Percentiles rank a stretch among this genome's conserved stretches.
phyloP scores from a whole-genome alignment of 2,113 vertebrate species.

The Ia io region DNA sequence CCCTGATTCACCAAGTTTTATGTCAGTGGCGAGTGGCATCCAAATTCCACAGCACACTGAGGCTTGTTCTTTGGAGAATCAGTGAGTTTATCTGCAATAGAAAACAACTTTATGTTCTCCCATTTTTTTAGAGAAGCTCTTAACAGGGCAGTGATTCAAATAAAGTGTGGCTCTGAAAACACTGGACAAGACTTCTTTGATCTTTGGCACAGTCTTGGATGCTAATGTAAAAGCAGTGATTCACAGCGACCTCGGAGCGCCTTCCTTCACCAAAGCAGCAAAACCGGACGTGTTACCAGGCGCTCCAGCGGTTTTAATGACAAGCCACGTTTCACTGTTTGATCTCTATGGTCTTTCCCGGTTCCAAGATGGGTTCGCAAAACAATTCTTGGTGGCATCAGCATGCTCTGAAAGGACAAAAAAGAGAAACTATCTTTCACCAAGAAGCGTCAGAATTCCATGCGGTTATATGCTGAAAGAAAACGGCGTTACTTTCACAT shows the following conservation, averaged over 20 bases:
- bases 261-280: conserved; percentile 23
- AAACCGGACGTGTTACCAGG: conserved; percentile 11
- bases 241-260: not conserved
- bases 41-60: not conserved
- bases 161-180: conserved; percentile 33
- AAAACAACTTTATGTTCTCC: not conserved
- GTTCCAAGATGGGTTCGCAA: not conserved
- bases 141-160: conserved; percentile 8
- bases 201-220: not conserved
- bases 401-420: conserved; percentile 6
- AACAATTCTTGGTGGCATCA: conserved; percentile 20
- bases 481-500: not conserved
- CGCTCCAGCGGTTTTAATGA: not conserved
- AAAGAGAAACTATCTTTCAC: not conserved
- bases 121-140: not conserved
- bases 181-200: not conserved
- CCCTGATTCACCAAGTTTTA: not conserved
- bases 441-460: not conserved
- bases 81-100: not conserved
- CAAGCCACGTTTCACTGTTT: not conserved
- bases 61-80: not conserved
- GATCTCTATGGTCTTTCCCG: not conserved
- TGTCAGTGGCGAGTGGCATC: not conserved
- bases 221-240: conserved; percentile 34
- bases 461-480: not conserved